These are phyloP conservation scores for Edolisoma coerulescens DNA, from an alignment of 2,113 vertebrate genomes.

Conservation along the genomic window DNA sequence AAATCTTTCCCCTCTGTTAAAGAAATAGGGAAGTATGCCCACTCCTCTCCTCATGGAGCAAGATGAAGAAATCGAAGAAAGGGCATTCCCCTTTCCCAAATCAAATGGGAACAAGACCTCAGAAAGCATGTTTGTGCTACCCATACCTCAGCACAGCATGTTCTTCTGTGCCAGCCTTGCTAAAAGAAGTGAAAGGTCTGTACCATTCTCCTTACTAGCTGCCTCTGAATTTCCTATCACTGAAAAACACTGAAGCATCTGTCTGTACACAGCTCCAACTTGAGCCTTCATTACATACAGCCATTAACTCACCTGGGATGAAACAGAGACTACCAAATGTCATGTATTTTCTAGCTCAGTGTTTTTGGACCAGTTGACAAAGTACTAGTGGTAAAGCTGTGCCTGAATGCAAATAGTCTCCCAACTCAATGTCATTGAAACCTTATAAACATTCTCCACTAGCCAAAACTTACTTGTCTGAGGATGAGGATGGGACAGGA, in stretches of 20 bases:
- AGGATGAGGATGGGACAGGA: background rate
- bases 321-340: background rate
- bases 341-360: background rate
- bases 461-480: background rate
- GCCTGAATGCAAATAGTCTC: background rate
- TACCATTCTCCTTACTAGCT: background rate
- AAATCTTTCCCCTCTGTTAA: background rate
- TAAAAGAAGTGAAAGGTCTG: background rate
- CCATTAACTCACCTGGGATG: background rate
- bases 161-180: background rate
- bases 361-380: background rate
- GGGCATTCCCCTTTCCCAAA: background rate
- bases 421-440: background rate
- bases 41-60: background rate
- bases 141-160: background rate
- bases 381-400: background rate
- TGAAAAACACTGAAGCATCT: background rate
- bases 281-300: background rate
- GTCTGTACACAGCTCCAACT: background rate
- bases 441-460: background rate
- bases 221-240: background rate
- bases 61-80: background rate
- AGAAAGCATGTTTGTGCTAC: background rate
- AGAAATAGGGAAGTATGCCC: background rate
- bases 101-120: background rate